A percentile compares a stretch with the other conserved stretches of the same genome.
phyloP scores from a whole-genome alignment of 2,797 vertebrate species.

The Labeo calbasu region DNA sequence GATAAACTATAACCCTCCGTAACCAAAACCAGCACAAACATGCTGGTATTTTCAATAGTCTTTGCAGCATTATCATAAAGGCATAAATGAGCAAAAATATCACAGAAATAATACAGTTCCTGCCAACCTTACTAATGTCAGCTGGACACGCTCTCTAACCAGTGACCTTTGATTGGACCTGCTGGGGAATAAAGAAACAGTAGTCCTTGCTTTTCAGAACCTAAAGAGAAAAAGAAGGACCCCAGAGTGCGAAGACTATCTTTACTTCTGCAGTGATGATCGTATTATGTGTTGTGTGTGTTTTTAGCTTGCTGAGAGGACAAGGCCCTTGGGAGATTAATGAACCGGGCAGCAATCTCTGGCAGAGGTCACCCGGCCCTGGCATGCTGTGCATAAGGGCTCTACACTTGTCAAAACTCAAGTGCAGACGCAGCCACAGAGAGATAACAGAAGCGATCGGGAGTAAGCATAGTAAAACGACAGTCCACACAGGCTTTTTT shows the following conservation, averaged over 20 bases:
- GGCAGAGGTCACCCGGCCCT: constrained; percentile 67
- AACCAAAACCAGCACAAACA: background rate
- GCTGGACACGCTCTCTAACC: background rate
- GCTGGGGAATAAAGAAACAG: background rate
- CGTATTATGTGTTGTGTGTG: constrained; percentile 18
- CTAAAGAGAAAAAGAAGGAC: background rate
- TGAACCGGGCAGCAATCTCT: constrained; percentile 64
- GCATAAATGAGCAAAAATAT: background rate
- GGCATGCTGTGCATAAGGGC: constrained; percentile 60
- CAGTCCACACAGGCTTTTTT: background rate
- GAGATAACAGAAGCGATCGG: constrained; percentile 45
- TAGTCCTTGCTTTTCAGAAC: background rate
- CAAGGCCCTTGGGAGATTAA: constrained; percentile 65
- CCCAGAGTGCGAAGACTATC: background rate
- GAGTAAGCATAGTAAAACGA: constrained; percentile 14
- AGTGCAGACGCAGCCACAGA: constrained; percentile 36
- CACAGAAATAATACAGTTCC: background rate
- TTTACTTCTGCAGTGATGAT: constrained; percentile 17
- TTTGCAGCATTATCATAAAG: background rate
- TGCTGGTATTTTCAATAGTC: background rate
- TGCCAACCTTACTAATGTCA: background rate
- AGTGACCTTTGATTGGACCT: background rate
- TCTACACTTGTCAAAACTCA: constrained; percentile 54
- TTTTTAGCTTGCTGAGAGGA: constrained; percentile 40
- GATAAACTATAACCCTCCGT: background rate